Conservation (phyloP, 2,888 invertebrate genomes). For the Rotaria macrura region DNA sequence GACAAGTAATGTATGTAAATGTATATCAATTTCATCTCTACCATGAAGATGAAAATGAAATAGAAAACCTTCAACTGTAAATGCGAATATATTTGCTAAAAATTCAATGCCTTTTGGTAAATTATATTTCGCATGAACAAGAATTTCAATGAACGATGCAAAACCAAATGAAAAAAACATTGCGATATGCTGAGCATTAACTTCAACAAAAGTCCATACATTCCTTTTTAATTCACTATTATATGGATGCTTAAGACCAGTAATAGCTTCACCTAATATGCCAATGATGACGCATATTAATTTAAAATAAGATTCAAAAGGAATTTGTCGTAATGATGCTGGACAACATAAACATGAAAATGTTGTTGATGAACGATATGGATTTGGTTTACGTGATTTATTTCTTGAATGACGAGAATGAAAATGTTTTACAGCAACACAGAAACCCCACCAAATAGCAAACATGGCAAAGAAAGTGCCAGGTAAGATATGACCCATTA, state of each 20-base stretch:
- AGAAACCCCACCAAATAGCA: constrained; percentile 43
- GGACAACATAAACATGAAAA: constrained; percentile 40
- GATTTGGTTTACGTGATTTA: neutral
- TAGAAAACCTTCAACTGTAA: constrained; percentile 51
- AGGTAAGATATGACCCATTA: constrained; percentile 2
- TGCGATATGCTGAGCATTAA: constrained; percentile 32
- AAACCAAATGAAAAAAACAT: constrained; percentile 30
- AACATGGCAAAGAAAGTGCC: constrained; percentile 48
- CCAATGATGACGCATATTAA: constrained; percentile 39
- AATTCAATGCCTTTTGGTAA: constrained; percentile 43
- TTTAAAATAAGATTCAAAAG: constrained; percentile 34
- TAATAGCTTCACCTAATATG: constrained; percentile 45
- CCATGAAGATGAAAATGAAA: constrained; percentile 53
- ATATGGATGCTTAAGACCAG: constrained; percentile 46
- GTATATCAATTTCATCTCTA: constrained; percentile 36
- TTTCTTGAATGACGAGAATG: constrained; percentile 34
- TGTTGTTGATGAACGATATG: constrained; percentile 38
- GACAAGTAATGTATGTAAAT: constrained; percentile 25
- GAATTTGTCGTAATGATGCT: constrained; percentile 35
- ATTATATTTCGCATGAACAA: constrained; percentile 31
- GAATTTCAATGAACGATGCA: constrained; percentile 28
- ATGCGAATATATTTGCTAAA: constrained; percentile 46
- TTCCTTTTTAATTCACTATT: constrained; percentile 42
- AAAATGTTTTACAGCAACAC: constrained; percentile 41
- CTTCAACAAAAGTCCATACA: constrained; percentile 41